Evolutionary conservation across 2,888 invertebrate genomes (phyloP), one percentile per base, ranked within the genome.

Genomic region (Cryptophagus acutangulus): DNA sequence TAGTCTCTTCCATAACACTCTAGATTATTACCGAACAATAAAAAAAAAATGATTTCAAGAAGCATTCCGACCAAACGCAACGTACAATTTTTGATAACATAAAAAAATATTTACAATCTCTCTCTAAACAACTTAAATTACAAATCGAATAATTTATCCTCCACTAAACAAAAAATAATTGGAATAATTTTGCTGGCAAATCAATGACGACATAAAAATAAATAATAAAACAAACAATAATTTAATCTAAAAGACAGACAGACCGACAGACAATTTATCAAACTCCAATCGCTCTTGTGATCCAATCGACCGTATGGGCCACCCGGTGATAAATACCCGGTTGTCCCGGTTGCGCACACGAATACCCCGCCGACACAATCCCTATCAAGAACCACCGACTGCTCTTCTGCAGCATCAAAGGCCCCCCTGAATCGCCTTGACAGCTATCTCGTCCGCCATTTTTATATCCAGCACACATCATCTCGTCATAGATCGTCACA

Each of bases 221-320:
- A 20, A 6, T 20, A 20, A 20, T 20, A 9, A 20, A 20, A 20
- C 5, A 20, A 20, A 20, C 9, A 20, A 20, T 20, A 20, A 20
- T 6, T 6, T 6, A 20, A 20, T 20, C 6, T n/a, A 20, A 20
- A 20, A 20, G 9, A 20, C 20, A 20, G 20, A 20, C 5, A 20
- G 9, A 6, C 9, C 20, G 20, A n/a, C n/a, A n/a, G n/a, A n/a
- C n/a, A n/a, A n/a, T n/a, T n/a, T n/a, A n/a, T n/a, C n/a, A n/a
- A n/a, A n/a, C 68, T 52, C 77, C 77, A 51, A 79, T 78, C 38
- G 78, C 75, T 64, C 79, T 76, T 5, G 79, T 80, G 55, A 93
- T 90, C 93, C 93, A 93, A 67, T 93, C 93, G 3, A 92, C 90
- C 0, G 93, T 93, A 62, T 90, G 88, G 1, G 92, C 87, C 5